A percentile compares a stretch with the other conserved stretches of the same genome.
Evolutionary conservation across 2,113 vertebrate genomes (phyloP).

Genomic region (Neopipo cinnamomea): DNA sequence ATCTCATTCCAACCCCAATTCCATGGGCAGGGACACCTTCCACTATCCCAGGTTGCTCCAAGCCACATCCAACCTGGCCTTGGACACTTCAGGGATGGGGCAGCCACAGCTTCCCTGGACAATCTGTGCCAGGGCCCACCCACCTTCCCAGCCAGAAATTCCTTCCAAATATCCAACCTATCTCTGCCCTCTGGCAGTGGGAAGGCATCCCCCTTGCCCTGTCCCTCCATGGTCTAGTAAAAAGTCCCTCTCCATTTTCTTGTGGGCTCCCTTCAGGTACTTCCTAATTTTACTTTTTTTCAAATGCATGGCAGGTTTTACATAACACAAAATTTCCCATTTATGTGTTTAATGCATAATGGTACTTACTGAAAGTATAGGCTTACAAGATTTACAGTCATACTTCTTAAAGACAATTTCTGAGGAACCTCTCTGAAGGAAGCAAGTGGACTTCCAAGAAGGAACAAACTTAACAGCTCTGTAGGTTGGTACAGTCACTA

Average conservation of each 20-base stretch:
- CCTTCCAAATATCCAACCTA: rapidly evolving
- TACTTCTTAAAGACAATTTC: background rate
- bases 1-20: background rate
- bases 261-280: background rate
- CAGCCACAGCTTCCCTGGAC: background rate
- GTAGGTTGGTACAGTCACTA: background rate
- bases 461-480: background rate
- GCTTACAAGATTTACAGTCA: background rate
- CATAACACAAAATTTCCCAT: background rate
- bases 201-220: background rate
- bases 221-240: background rate
- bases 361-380: background rate
- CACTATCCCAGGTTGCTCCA: rapidly evolving
- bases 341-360: background rate
- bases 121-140: background rate
- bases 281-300: background rate
- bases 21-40: rapidly evolving
- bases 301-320: background rate
- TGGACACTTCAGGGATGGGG: background rate
- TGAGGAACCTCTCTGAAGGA: background rate
- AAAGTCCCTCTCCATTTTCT: background rate
- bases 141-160: rapidly evolving
- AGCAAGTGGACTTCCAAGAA: background rate
- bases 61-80: rapidly evolving
- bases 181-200: rapidly evolving